phyloP scores from a whole-genome alignment of 2,888 invertebrate species.

The Drosophila paracracens region DNA sequence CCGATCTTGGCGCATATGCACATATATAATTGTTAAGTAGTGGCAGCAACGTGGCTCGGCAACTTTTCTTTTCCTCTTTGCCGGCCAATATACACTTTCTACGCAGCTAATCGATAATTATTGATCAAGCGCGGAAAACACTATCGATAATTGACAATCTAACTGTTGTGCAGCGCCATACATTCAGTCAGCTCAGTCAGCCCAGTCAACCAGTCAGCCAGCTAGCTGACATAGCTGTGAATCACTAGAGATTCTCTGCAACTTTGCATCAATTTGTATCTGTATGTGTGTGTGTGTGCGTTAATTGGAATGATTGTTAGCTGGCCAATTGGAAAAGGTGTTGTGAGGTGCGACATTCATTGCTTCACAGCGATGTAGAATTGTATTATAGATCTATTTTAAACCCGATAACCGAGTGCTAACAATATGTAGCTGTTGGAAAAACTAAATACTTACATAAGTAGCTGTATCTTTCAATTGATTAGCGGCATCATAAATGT shows the following conservation, averaged over 20 bases:
- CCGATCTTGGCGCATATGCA: conserved; percentile 44
- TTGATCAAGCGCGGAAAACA: conserved; percentile 71
- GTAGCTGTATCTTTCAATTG: not conserved
- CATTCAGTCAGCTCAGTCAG: not conserved
- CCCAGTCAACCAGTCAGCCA: not conserved
- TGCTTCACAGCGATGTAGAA: conserved; percentile 11
- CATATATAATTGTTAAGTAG: conserved; percentile 40
- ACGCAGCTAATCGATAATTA: conserved; percentile 78
- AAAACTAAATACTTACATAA: not conserved
- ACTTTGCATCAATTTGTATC: conserved; percentile 5
- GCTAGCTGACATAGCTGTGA: conserved; percentile 6
- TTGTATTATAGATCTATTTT: not conserved
- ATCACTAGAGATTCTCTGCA: conserved; percentile 32
- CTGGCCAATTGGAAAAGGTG: conserved; percentile 15
- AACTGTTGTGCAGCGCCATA: conserved; percentile 34
- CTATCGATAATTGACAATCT: conserved; percentile 81
- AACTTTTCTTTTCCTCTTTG: conserved; percentile 48
- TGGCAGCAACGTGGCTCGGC: conserved; percentile 33
- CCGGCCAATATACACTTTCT: conserved; percentile 47
- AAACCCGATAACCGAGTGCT: not conserved
- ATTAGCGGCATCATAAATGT: not conserved
- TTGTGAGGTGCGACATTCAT: conserved; percentile 3
- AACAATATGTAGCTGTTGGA: not conserved
- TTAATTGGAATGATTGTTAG: conserved; percentile 22
- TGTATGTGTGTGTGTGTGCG: conserved; percentile 2